phyloP scores from a whole-genome alignment of 2,888 invertebrate species.

The Pandemis corylana region DNA sequence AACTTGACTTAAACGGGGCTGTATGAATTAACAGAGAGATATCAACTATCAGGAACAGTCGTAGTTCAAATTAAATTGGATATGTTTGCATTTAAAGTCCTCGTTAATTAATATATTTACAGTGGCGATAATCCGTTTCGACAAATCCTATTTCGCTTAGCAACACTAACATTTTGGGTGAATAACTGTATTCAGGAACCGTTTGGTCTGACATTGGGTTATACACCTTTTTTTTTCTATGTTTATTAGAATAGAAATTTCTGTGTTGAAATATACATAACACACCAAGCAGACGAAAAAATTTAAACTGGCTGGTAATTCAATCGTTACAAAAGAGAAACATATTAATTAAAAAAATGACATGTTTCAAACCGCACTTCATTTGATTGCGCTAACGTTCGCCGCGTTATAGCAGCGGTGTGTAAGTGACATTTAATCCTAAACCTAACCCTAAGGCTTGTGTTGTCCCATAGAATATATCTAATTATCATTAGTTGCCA shows the following conservation, averaged over 20 bases:
- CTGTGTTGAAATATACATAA: neutral
- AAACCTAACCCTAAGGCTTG: no score
- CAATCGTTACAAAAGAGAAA: no score
- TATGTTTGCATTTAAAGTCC: slow-evolving; percentile 1
- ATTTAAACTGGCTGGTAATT: neutral
- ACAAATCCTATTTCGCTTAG: neutral
- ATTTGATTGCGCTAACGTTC: no score
- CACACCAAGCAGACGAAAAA: neutral
- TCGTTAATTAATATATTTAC: neutral
- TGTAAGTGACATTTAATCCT: no score
- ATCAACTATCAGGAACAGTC: no score
- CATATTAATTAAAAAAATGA: no score
- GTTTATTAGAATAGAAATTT: neutral
- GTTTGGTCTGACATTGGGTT: neutral
- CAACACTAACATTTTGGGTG: neutral
- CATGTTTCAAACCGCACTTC: no score
- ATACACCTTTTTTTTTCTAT: neutral
- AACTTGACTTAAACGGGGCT: neutral
- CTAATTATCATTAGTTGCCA: no score
- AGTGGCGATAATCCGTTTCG: neutral
- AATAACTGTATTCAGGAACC: neutral
- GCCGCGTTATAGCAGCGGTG: no score
- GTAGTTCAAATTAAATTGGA: neutral
- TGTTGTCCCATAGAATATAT: no score
- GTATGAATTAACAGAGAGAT: neutral